Conservation (phyloP, 2,797 vertebrate species). For the Myotis findleyi region DNA sequence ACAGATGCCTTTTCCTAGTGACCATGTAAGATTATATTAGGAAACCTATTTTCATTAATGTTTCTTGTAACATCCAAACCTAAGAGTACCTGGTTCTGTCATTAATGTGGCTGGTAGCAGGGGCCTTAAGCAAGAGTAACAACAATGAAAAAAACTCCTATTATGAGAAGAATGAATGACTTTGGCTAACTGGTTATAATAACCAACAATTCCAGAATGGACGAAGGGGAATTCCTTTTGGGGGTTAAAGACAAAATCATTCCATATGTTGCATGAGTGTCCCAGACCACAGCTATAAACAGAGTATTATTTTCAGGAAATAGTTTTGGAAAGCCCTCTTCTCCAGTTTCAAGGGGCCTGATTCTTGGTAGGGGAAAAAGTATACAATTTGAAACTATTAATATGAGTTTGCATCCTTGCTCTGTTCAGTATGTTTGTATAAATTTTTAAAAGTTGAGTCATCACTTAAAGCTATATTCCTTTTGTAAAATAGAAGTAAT, state of each 20-base stretch:
- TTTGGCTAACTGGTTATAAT: background rate
- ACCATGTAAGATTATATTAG: background rate
- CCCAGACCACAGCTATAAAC: background rate
- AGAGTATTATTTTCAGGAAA: slow-evolving; percentile 1
- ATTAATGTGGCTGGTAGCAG: background rate
- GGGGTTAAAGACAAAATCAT: background rate
- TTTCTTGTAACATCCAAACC: background rate
- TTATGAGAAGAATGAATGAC: background rate
- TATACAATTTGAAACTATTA: background rate
- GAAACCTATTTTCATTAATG: background rate
- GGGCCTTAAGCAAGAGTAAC: background rate
- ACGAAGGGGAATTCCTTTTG: background rate
- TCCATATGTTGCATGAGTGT: background rate
- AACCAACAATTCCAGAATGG: background rate
- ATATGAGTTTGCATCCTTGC: background rate
- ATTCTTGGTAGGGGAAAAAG: background rate
- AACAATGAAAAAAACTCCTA: background rate
- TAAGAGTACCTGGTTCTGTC: background rate
- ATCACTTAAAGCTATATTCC: background rate
- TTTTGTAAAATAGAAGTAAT: slow-evolving; percentile 1
- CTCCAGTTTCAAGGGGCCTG: background rate
- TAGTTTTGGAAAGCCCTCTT: background rate
- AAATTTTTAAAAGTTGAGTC: background rate
- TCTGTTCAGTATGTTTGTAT: background rate
- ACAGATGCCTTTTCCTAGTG: background rate